Conservation (phyloP, 2,888 invertebrate species). For the Bombylius major region DNA sequence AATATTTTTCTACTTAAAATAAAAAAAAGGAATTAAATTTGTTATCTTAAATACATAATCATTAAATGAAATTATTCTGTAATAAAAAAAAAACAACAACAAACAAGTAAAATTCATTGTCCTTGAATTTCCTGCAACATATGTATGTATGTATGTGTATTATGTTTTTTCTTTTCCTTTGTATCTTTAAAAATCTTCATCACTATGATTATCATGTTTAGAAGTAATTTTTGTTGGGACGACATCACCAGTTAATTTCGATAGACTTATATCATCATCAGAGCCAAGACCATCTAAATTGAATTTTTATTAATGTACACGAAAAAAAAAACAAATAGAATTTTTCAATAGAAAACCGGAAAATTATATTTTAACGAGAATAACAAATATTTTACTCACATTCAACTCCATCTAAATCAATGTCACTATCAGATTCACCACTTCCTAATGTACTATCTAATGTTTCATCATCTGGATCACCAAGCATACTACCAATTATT, state of each 20-base stretch:
- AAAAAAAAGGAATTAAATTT: too few species aligned
- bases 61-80: too few species aligned
- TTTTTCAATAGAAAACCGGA: not conserved
- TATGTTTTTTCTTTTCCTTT: too few species aligned
- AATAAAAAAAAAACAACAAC: too few species aligned
- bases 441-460: slow-evolving; percentile 33
- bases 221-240: slow-evolving; percentile 23
- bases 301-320: too few species aligned
- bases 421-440: slow-evolving; percentile 6
- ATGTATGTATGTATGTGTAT: too few species aligned
- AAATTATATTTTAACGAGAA: too few species aligned
- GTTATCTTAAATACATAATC: too few species aligned
- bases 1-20: too few species aligned
- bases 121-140: too few species aligned
- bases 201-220: slow-evolving; percentile 27
- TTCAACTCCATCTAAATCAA: slow-evolving; percentile 23
- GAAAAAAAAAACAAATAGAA: not conserved
- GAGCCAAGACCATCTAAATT: slow-evolving; percentile 29
- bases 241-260: slow-evolving; percentile 30
- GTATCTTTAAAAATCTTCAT: slow-evolving; percentile 26
- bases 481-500: slow-evolving; percentile 15
- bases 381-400: slow-evolving; percentile 7
- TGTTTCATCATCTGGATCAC: slow-evolving; percentile 18
- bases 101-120: too few species aligned
- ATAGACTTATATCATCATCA: slow-evolving; percentile 33